Base-by-base conservation (phyloP, 2,113 vertebrate genomes). In the Notarius quadriscutis region DNA sequence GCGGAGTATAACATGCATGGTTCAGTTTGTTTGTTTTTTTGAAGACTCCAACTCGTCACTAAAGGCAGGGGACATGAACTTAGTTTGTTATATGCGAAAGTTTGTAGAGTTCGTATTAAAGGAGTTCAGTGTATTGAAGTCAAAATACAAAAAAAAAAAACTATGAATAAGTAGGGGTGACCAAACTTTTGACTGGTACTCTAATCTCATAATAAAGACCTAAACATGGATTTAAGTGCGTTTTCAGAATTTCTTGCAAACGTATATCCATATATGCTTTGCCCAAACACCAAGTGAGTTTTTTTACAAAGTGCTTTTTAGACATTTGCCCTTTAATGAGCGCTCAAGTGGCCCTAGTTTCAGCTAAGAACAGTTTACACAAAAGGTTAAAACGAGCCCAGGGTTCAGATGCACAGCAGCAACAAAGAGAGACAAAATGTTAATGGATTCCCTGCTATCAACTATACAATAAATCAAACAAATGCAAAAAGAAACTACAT, bases 311-410 rank as follows among this genome's bases (percentile, higher is more conserved):
- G 17, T 79, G 15, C 25, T 69, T 41, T 63, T 84, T 67, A 81
- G 83, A 88, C 89, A 86, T 87, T 84, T 88, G 85, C 74, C 81
- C 51, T 90, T 86, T 55, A 86, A 84, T 41, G 67, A 78, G 50
- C 67, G 18, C 84, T 88, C 55, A 60, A 82, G 88, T 86, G 79
- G 84, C 79, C 81, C 6, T 55, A 22, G 71, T 55, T 75, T 30
- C 60, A 78, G 71, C 17, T 10, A 55, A 81, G 53, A 88, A 86
- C 63, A 81, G 41, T 48, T 30, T 57, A 48, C 65, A 53, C 53
- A 81, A 81, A 34, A 67, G 83, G 60, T 84, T 87, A 83, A 78
- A 71, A 62, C 15, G n/a, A 84, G 72, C 84, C 57, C n/a, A 12
- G 15, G 77, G 89, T 53, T 86, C 67, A 84, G 80, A 83, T n/a